Base-by-base conservation (phyloP, 2,888 invertebrate genomes). In the Tryphoninae sp. region DNA sequence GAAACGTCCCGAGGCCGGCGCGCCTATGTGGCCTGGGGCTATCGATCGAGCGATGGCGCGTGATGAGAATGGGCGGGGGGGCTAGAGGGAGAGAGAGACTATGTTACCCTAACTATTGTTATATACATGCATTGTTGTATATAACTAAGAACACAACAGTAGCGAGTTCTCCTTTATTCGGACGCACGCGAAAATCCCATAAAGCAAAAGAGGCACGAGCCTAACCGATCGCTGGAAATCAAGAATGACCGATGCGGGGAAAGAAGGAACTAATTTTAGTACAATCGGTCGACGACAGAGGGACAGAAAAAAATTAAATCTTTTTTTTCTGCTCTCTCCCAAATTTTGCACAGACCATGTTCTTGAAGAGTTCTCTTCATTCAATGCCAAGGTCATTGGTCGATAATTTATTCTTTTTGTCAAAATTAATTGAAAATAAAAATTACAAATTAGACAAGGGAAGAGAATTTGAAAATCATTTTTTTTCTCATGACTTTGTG, bases 111-210 rank as follows among this genome's bases (percentile, higher is more conserved):
- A 62, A 33, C 72, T 77, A 55, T 26, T 13, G 13, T 45, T 45
- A 45, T 33, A 33, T 45, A 45, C 13, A 45, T 45, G 2, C 13
- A 45, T 45, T 13, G 9, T 13, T 45, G 45, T 45, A 45, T 45
- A 45, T 45, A 45, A 45, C 9, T 13, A 45, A 45, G 62, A 69
- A 62, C 51, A 49, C 42, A 59, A 67, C 59, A 53, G 67, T 55
- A 3, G 64, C 59, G 40, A 55, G 67, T 76, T 75, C 72, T 62
- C 51, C 33, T 75, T 79, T 64, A 62, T 68, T 62, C 67, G 22
- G 68, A 16, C 49, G 69, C 82, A 79, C 78, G 78, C 78, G 82
- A 82, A 82, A 82, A 82, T 76, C 76, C 62, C 82, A 72, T 79
- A 79, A 82, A 76, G 42, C 59, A 49, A 11, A 13, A 65, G 19